Percentiles rank a stretch among this genome's conserved stretches.
Conservation (phyloP, 2,888 invertebrate species). For the Homarus gammarus region DNA sequence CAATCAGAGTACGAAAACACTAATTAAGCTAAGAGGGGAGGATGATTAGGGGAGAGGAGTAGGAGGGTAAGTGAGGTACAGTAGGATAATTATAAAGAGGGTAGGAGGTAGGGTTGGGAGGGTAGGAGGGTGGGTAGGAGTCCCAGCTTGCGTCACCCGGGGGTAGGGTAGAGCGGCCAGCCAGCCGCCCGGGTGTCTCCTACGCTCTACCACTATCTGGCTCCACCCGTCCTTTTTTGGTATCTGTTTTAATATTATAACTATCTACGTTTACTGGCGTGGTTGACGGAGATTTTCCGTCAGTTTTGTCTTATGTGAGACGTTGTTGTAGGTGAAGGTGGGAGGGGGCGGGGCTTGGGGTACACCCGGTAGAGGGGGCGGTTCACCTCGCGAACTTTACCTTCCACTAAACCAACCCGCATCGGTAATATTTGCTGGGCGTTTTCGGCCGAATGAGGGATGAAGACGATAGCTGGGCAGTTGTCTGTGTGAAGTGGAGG, state of each 20-base stretch:
- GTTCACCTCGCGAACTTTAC: slow-evolving; percentile 55
- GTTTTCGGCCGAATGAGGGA: slow-evolving; percentile 72
- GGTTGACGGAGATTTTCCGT: too few species aligned
- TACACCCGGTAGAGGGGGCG: background rate
- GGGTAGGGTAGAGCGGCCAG: slow-evolving; percentile 8
- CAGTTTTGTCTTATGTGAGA: background rate
- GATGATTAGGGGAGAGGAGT: slow-evolving; percentile 7
- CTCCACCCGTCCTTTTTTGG: slow-evolving; percentile 68
- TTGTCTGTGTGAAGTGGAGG: slow-evolving; percentile 72
- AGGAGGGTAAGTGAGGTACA: slow-evolving; percentile 17
- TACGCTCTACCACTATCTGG: slow-evolving; percentile 50
- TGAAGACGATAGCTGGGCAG: slow-evolving; percentile 73
- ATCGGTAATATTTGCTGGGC: slow-evolving; percentile 72
- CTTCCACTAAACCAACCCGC: slow-evolving; percentile 49
- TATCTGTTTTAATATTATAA: slow-evolving; percentile 53
- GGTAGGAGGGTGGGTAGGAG: slow-evolving; percentile 19
- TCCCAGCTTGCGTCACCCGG: slow-evolving; percentile 60
- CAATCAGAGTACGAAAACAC: slow-evolving; percentile 44
- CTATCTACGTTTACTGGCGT: background rate
- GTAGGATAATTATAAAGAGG: slow-evolving; percentile 50
- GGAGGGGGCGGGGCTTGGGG: background rate
- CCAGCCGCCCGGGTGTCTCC: slow-evolving; percentile 54
- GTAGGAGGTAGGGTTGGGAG: background rate
- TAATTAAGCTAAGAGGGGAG: slow-evolving; percentile 26
- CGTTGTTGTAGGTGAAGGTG: background rate